phyloP scores from a whole-genome alignment of 2,113 vertebrate species.

The Isurus oxyrinchus region DNA sequence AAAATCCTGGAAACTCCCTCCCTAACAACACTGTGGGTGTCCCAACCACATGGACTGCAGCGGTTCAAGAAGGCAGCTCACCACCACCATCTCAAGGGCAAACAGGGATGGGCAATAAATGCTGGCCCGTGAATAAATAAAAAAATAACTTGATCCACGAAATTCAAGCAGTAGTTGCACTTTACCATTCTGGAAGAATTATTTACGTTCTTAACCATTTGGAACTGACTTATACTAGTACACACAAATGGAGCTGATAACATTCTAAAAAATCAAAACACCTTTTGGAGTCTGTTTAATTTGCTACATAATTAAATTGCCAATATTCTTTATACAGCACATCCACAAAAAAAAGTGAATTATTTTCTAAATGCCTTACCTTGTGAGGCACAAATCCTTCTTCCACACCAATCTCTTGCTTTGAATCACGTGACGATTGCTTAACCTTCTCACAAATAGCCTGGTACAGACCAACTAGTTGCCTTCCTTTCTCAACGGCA shows the following conservation, averaged over 20 bases:
- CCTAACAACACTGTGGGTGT: too few relatives aligned
- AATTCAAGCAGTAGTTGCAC: background rate
- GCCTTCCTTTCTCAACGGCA: background rate
- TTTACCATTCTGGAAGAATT: background rate
- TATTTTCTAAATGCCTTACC: background rate
- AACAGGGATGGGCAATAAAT: background rate
- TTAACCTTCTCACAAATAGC: conserved; percentile 14
- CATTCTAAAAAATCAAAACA: background rate
- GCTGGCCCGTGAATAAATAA: background rate
- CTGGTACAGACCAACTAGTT: conserved; percentile 20
- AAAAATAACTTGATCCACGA: background rate
- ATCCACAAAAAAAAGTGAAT: background rate
- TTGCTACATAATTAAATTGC: background rate
- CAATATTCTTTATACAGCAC: background rate
- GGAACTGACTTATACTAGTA: background rate
- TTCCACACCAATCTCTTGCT: background rate
- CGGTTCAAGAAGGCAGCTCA: background rate
- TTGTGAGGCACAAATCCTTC: background rate
- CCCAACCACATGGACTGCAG: background rate
- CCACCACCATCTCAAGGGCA: background rate
- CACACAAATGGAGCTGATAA: background rate
- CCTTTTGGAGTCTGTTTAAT: background rate
- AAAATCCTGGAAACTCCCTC: background rate
- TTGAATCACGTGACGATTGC: background rate
- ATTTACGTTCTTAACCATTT: background rate